phyloP scores from a whole-genome alignment of 1,140 invertebrate genomes.

The Ceratina japonica region DNA sequence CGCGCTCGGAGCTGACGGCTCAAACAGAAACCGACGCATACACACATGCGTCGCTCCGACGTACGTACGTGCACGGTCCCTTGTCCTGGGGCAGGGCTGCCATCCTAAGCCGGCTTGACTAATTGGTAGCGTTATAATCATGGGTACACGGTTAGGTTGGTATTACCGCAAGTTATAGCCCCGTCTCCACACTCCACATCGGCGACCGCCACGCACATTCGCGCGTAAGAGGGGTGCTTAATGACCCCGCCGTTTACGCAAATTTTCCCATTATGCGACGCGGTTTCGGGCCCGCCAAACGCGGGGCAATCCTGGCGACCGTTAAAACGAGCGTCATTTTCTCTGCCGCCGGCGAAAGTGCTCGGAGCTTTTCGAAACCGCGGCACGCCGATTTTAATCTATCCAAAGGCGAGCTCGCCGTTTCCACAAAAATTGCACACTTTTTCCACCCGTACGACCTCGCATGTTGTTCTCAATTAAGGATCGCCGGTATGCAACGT shows the following conservation, averaged over 20 bases:
- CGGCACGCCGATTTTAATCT: conserved; percentile 20
- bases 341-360: conserved; percentile 21
- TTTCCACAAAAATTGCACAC: too few species aligned
- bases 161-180: conserved; percentile 80
- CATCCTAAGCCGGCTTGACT: conserved; percentile 80
- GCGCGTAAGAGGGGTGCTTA: conserved; percentile 71
- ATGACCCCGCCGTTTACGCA: conserved; percentile 79
- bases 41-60: too few species aligned
- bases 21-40: conserved; percentile 1
- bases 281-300: conserved; percentile 74
- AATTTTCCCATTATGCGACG: conserved; percentile 80
- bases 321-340: conserved; percentile 71
- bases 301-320: conserved; percentile 67
- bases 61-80: conserved; percentile 20
- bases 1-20: conserved; percentile 10
- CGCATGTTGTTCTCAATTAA: too few species aligned
- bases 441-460: too few species aligned
- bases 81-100: conserved; percentile 70
- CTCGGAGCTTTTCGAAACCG: conserved; percentile 43
- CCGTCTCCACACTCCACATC: conserved; percentile 64
- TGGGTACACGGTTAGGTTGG: conserved; percentile 79
- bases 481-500: too few species aligned
- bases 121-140: conserved; percentile 80
- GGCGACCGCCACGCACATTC: conserved; percentile 66
- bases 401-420: not conserved